These are phyloP conservation scores for Anableps anableps DNA, from an alignment of 2,797 vertebrate genomes.

Conservation along the genomic window DNA sequence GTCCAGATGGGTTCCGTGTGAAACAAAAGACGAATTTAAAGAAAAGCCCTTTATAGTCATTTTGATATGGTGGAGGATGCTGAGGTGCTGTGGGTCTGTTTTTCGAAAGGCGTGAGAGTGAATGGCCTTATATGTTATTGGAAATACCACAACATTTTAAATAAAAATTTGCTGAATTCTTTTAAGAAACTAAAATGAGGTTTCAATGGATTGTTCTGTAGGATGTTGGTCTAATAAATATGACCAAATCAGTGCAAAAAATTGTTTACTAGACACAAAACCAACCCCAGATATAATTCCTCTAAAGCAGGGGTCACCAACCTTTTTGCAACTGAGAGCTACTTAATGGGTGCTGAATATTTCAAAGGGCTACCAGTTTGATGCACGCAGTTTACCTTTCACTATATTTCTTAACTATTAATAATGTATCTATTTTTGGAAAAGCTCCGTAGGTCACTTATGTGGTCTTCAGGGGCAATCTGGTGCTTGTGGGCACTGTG, in stretches of 20 bases:
- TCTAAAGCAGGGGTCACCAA: no score
- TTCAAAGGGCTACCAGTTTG: no score
- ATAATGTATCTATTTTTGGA: no score
- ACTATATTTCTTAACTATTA: no score
- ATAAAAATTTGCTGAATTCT: not conserved
- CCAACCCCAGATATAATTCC: not conserved
- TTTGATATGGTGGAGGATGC: not conserved
- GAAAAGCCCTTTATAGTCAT: not conserved
- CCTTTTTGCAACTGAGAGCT: no score
- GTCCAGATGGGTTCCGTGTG: not conserved
- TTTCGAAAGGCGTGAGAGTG: not conserved
- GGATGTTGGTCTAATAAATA: not conserved
- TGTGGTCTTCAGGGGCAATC: no score
- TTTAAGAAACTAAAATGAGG: not conserved
- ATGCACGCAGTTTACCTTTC: no score
- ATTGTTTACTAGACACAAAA: not conserved
- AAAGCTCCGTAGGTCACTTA: no score
- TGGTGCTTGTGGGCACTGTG: no score
- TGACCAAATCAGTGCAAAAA: not conserved
- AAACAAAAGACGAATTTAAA: not conserved
- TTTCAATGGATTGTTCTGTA: not conserved
- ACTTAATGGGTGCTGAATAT: no score
- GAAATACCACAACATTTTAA: not conserved
- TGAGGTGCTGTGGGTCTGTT: not conserved
- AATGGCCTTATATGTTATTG: no score